These are phyloP conservation scores for Dromaius novaehollandiae DNA, from an alignment of 2,113 vertebrate genomes.

Conservation along the genomic window DNA sequence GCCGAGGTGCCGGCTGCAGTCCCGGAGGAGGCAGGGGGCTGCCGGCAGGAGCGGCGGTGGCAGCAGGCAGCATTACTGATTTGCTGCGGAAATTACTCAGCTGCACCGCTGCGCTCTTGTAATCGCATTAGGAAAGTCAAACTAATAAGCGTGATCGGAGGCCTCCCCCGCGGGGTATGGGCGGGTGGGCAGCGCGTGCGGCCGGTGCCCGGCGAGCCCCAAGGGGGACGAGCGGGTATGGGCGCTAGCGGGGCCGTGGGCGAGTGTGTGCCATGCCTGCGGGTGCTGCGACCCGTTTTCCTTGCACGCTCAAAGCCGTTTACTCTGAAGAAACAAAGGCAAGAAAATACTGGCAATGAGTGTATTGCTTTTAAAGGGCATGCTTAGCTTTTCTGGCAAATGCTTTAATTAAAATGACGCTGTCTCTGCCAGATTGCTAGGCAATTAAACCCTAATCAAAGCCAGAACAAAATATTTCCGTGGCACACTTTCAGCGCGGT, in stretches of 20 bases:
- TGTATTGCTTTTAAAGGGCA: background rate
- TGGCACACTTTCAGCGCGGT: background rate
- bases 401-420: conserved; percentile 43
- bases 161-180: background rate
- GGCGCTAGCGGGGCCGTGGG: background rate
- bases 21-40: background rate
- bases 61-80: background rate
- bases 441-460: conserved; percentile 64
- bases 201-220: background rate
- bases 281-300: background rate
- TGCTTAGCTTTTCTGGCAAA: conserved; percentile 50
- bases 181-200: rapidly evolving
- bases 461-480: conserved; percentile 4
- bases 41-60: background rate
- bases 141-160: rapidly evolving
- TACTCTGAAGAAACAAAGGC: conserved; percentile 28
- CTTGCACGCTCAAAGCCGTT: conserved; percentile 3
- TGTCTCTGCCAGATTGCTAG: conserved; percentile 57
- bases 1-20: background rate
- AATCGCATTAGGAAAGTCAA: background rate
- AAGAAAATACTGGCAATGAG: conserved; percentile 10
- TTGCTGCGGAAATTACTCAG: background rate
- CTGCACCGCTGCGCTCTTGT: background rate
- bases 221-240: background rate
- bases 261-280: background rate